Conservation (phyloP, 1,140 invertebrate genomes). For the Macrotrachela quadricornifera region DNA sequence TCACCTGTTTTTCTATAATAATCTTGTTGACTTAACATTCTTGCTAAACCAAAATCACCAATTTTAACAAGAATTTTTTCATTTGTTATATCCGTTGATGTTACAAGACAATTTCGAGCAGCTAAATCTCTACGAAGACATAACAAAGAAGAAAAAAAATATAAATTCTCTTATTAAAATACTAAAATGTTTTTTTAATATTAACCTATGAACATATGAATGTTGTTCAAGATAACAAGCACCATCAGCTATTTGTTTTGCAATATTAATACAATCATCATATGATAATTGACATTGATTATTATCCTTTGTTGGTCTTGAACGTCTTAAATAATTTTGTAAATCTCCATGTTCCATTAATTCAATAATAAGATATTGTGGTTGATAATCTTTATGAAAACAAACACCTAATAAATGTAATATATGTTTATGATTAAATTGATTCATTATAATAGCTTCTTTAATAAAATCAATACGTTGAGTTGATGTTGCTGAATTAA, state of each 20-base stretch:
- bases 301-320: too few species aligned
- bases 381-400: background rate
- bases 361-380: background rate
- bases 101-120: conserved; percentile 5
- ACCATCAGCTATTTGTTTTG: background rate
- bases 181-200: background rate
- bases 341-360: background rate
- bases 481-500: too few species aligned
- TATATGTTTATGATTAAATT: conserved; percentile 2
- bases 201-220: background rate
- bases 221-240: conserved; percentile 2
- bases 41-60: conserved; percentile 7
- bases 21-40: background rate
- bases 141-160: too few species aligned
- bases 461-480: background rate
- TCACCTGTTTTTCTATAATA: background rate
- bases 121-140: conserved; percentile 5
- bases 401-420: conserved; percentile 5
- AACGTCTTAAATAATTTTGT: too few species aligned
- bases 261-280: conserved; percentile 1
- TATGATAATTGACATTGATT: background rate
- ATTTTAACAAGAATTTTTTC: conserved; percentile 3
- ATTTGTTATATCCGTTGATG: background rate
- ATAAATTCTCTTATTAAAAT: background rate
- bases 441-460: conserved; percentile 5